phyloP scores from a whole-genome alignment of 1,140 invertebrate genomes.

The Oppia nitens region DNA sequence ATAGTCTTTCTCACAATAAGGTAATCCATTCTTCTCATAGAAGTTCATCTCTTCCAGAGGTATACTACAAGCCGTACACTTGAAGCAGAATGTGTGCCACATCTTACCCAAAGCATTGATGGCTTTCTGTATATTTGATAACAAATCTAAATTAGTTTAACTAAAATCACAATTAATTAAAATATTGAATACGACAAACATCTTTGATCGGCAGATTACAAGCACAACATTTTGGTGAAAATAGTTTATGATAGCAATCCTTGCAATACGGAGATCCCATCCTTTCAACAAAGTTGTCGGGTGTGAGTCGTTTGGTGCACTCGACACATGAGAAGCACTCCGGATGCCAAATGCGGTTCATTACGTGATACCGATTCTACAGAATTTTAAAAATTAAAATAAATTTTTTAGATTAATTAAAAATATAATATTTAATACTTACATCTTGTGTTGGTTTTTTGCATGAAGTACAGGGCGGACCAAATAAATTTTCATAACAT shows the following conservation, averaged over 20 bases:
- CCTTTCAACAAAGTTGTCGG: slow-evolving; percentile 11
- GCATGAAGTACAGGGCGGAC: slow-evolving; percentile 24
- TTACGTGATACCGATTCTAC: slow-evolving; percentile 11
- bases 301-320: slow-evolving; percentile 76
- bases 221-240: slow-evolving; percentile 91
- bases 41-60: slow-evolving; percentile 34
- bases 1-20: slow-evolving; percentile 88
- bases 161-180: neutral
- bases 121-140: slow-evolving; percentile 10
- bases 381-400: neutral
- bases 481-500: slow-evolving; percentile 93
- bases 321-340: slow-evolving; percentile 29
- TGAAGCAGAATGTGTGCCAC: slow-evolving; percentile 13
- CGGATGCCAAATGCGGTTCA: slow-evolving; percentile 14
- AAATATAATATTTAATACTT: neutral
- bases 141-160: neutral
- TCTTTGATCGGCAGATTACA: slow-evolving; percentile 97
- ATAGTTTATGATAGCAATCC: slow-evolving; percentile 91
- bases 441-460: slow-evolving; percentile 9
- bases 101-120: slow-evolving; percentile 11
- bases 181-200: slow-evolving; percentile 64
- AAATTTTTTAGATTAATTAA: neutral
- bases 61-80: slow-evolving; percentile 10
- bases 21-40: slow-evolving; percentile 79
- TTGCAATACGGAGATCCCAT: slow-evolving; percentile 94